Evolutionary conservation across 2,113 vertebrate genomes (phyloP).

Genomic region (Thunnus maccoyii): DNA sequence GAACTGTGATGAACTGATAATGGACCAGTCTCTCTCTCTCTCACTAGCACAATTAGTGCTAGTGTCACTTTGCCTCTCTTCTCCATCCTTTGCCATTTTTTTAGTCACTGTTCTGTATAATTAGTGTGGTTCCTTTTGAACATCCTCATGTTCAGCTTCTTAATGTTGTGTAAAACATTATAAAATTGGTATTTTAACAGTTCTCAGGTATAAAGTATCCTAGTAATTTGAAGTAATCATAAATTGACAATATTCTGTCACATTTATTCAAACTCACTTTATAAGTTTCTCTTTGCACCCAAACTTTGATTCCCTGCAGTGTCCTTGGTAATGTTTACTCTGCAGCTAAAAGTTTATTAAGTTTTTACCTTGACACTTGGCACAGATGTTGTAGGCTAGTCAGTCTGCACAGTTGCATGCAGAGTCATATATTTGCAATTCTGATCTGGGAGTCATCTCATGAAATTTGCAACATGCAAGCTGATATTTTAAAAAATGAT

Average conservation of each 20-base stretch:
- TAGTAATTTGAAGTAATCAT: too few relatives aligned
- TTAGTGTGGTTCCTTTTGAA: background rate
- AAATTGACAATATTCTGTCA: too few relatives aligned
- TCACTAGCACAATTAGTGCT: background rate
- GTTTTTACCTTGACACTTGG: background rate
- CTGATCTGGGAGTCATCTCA: conserved; percentile 8
- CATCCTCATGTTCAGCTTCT: too few relatives aligned
- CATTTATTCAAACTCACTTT: background rate
- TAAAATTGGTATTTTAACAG: background rate
- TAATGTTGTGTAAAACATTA: background rate
- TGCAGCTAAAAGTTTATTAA: background rate
- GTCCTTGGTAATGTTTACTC: background rate
- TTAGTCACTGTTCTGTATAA: background rate
- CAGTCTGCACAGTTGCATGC: background rate
- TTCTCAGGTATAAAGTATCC: too few relatives aligned
- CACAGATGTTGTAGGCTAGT: background rate
- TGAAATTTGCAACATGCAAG: background rate
- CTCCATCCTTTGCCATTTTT: background rate
- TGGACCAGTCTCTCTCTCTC: background rate
- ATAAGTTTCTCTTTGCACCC: background rate
- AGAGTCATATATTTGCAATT: background rate
- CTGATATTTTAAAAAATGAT: background rate
- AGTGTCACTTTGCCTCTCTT: background rate
- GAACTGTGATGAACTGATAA: background rate
- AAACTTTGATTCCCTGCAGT: too few relatives aligned